Evolutionary conservation across 2,888 invertebrate genomes (phyloP).

Genomic region (Seira sanloemensis): DNA sequence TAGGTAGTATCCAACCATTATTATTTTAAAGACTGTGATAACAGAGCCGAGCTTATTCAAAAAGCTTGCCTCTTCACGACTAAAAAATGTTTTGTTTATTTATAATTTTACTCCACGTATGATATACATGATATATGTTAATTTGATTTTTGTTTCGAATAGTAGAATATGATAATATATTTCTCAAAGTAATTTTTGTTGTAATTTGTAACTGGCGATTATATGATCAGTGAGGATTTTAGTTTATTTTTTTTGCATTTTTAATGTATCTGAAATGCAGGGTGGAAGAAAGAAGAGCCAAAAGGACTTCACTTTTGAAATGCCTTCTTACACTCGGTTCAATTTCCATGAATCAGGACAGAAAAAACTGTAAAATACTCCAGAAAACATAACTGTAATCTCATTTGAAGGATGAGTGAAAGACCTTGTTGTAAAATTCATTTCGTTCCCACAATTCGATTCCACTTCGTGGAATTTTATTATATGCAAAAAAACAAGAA

Average conservation of each 20-base stretch:
- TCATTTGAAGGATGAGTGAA: not conserved
- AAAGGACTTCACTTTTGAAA: no score
- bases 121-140: not conserved
- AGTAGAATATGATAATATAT: no score
- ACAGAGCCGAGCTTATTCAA: constrained; percentile 69
- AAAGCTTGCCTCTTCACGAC: constrained; percentile 69
- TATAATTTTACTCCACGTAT: constrained; percentile 51
- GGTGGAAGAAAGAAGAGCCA: no score
- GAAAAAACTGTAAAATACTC: no score
- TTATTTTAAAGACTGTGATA: constrained; percentile 71
- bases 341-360: no score
- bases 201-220: no score
- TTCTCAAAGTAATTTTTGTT: no score
- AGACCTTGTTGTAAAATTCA: not conserved
- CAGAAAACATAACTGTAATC: no score
- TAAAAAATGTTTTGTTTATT: constrained; percentile 68
- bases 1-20: constrained; percentile 62
- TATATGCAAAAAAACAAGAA: no score
- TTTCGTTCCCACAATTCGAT: not conserved
- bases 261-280: not conserved
- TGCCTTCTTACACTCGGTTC: no score
- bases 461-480: no score
- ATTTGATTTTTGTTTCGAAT: not conserved
- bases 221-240: no score
- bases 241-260: not conserved